Percentiles rank a stretch among this genome's conserved stretches.
Evolutionary conservation across 2,113 vertebrate genomes (phyloP).

Genomic region (Porphyrio hochstetteri): DNA sequence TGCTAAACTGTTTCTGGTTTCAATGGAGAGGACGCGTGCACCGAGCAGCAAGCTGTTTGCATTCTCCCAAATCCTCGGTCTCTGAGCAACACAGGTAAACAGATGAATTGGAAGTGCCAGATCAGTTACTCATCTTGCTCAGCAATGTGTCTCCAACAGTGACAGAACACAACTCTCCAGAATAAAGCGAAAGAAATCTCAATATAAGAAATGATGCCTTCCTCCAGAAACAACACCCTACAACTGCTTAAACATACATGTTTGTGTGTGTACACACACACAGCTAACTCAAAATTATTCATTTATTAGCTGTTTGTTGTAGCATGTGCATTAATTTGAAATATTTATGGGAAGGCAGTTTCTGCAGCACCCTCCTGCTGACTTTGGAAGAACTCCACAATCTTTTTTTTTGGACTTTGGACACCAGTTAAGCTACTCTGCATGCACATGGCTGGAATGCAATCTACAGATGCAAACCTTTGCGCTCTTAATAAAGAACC

Average conservation of each 20-base stretch:
- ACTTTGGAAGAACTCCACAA: fast-evolving
- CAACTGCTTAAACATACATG: neutral
- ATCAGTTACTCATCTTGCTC: neutral
- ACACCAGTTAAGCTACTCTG: neutral
- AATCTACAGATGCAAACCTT: neutral
- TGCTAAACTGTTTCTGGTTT: neutral
- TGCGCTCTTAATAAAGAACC: neutral
- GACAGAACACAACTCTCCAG: neutral
- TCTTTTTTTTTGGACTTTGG: neutral
- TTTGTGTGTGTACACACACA: neutral
- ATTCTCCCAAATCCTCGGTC: neutral
- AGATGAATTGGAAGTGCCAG: neutral
- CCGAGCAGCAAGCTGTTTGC: neutral
- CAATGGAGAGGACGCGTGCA: neutral
- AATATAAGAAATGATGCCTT: neutral
- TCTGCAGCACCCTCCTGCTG: neutral
- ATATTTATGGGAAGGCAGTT: neutral
- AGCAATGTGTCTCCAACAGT: neutral
- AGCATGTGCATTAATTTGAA: neutral
- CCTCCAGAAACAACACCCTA: neutral
- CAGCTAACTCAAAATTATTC: neutral
- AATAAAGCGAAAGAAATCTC: neutral
- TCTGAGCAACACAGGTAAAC: neutral
- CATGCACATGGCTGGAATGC: neutral
- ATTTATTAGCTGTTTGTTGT: neutral